Evolutionary conservation across 2,113 vertebrate species (phyloP), one percentile per base, ranked within the genome.

Genomic region (Clarias batrachus): DNA sequence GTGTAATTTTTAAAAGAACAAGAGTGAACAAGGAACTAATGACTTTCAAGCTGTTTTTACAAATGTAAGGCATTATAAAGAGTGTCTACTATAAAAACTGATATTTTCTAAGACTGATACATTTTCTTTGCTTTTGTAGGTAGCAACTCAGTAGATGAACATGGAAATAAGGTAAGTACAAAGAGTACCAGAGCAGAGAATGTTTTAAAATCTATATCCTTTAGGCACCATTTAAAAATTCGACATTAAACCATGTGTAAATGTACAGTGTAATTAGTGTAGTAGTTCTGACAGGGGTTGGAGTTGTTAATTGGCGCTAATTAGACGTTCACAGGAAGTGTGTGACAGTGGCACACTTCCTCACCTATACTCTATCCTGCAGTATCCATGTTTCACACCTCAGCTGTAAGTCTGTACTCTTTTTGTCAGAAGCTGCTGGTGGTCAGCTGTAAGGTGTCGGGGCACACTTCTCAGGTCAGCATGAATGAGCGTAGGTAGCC

Each of bases 71-170:
- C 13, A 21, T 23, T 41, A 37, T 41, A 73, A 65, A 41, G 56
- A 59, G 16, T 80, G 16, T 59, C 27, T 33, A 27, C 8, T 60
- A 12, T 37, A 21, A 80, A 80, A 59, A 12, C 56, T 60, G 25
- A 3, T 37, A 57, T 56, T 57, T 16, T 16, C 13, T 56, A 16
- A 85, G 27, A 82, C 6, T 84, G 33, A 87, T 48, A 48, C 54
- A 3, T 83, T 52, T 88, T 2, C 81, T 6, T 83, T 86, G 48
- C 8, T 33, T 30, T 79, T 48, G 48, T 30, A 97, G 97, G 97
- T 87, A 96, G 94, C 88, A 97, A 95, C 89, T 94, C 97, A 0
- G 92, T 96, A 91, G 97, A 98, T 70, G 97, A 97, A 71, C 95
- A 95, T 27, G 97, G 97, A 84, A 94, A 94, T 85, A 91, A 91